A percentile compares a stretch with the other conserved stretches of the same genome.
These are phyloP conservation scores for Pterois miles DNA, from an alignment of 2,797 vertebrate species.

Conservation along the genomic window DNA sequence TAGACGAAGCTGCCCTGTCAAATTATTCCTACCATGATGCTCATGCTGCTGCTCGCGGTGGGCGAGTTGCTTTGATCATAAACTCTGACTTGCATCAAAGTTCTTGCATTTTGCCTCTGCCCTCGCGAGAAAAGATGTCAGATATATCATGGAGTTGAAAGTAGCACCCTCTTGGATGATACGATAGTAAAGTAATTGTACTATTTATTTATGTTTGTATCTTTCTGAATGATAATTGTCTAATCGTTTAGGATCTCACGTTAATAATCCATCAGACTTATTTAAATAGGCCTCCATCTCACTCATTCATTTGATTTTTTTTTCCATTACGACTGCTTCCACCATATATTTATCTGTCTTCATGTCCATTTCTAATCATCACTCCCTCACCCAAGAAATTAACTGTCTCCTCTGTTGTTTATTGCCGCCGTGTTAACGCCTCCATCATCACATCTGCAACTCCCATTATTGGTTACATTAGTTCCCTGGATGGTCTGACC, in stretches of 20 bases:
- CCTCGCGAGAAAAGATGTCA: not conserved
- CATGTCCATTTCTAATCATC: conserved; percentile 42
- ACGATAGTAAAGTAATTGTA: not conserved
- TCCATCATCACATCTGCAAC: conserved; percentile 41
- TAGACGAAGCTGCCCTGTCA: conserved; percentile 1
- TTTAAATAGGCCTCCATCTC: conserved; percentile 20
- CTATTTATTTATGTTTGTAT: not conserved
- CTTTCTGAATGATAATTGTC: not conserved
- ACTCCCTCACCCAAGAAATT: conserved; percentile 30
- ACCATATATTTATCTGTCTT: conserved; percentile 31
- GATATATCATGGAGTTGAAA: not conserved
- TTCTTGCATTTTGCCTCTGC: not conserved
- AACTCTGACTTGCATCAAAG: conserved; percentile 9
- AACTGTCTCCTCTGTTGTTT: conserved; percentile 45
- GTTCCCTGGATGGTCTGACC: conserved; percentile 26
- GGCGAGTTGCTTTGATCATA: conserved; percentile 39
- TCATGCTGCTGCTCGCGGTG: conserved; percentile 9
- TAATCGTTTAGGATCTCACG: conserved; percentile 1
- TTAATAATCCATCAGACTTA: not conserved
- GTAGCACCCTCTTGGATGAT: not conserved
- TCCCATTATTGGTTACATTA: conserved; percentile 34
- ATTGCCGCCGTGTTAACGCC: conserved; percentile 38
- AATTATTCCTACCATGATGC: conserved; percentile 13
- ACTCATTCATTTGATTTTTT: conserved; percentile 32
- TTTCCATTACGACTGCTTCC: not conserved